These are phyloP conservation scores for Magallana gigas DNA, from an alignment of 1,140 invertebrate species.

Conservation along the genomic window DNA sequence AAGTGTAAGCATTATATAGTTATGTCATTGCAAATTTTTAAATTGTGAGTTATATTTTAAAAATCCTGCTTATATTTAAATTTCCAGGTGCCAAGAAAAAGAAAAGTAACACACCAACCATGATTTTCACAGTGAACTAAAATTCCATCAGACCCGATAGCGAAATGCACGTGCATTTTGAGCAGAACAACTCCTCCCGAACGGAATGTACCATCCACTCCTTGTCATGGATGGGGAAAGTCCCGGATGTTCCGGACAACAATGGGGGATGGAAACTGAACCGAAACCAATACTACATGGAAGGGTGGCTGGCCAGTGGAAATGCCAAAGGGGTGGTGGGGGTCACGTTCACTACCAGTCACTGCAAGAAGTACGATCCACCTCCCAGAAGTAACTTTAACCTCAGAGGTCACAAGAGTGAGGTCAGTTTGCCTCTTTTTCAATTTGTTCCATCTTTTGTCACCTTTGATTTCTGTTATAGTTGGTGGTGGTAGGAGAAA, in stretches of 20 bases:
- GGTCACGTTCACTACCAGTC: slow-evolving; percentile 96
- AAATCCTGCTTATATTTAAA: too few species aligned
- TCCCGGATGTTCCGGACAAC: slow-evolving; percentile 92
- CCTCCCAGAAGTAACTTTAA: slow-evolving; percentile 96
- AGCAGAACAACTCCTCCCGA: slow-evolving; percentile 93
- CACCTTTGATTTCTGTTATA: too few species aligned
- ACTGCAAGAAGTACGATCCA: slow-evolving; percentile 81
- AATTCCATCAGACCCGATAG: neutral
- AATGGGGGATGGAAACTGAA: slow-evolving; percentile 88
- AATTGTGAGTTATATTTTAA: neutral
- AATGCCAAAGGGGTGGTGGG: slow-evolving; percentile 96
- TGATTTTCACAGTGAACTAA: neutral
- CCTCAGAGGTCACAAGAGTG: slow-evolving; percentile 95
- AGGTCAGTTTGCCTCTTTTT: slow-evolving; percentile 83
- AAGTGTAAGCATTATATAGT: too few species aligned
- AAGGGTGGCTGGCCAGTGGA: slow-evolving; percentile 98
- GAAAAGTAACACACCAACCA: neutral
- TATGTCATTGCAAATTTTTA: too few species aligned
- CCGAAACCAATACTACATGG: slow-evolving; percentile 96
- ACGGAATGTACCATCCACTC: slow-evolving; percentile 97
- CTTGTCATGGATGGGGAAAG: slow-evolving; percentile 98
- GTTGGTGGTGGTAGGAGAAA: too few species aligned
- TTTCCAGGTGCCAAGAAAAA: neutral
- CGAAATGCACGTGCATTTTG: slow-evolving; percentile 86
- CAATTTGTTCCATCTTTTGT: too few species aligned